phyloP scores from a whole-genome alignment of 2,888 invertebrate genomes.

The Andrena camellia region DNA sequence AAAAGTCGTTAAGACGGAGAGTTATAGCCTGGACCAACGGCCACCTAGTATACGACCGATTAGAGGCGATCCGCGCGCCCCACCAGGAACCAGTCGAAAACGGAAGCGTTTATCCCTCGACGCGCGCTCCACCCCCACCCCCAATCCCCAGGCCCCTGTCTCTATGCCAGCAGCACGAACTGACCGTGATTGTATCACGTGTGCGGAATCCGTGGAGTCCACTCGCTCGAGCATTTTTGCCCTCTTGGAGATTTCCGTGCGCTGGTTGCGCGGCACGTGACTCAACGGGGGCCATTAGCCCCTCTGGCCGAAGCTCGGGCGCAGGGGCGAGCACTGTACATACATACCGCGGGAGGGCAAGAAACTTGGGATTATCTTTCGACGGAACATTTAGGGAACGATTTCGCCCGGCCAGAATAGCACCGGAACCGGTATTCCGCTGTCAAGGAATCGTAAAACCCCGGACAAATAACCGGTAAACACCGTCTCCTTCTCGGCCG shows the following conservation, averaged over 20 bases:
- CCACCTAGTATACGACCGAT: conserved; percentile 55
- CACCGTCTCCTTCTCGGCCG: conserved; percentile 33
- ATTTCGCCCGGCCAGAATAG: conserved; percentile 44
- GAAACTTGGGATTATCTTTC: conserved; percentile 77
- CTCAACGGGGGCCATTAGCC: conserved; percentile 67
- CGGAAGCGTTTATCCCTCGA: background rate
- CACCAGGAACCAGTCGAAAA: conserved; percentile 58
- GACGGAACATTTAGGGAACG: conserved; percentile 58
- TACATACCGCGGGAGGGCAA: conserved; percentile 51
- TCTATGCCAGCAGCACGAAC: background rate
- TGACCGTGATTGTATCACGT: conserved; percentile 52
- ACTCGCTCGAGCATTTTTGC: conserved; percentile 39
- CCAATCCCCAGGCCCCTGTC: background rate
- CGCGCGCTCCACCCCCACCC: background rate
- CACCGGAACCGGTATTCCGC: conserved; percentile 59
- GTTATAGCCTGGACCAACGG: conserved; percentile 46
- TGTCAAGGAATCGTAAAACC: conserved; percentile 67
- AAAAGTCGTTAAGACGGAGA: conserved; percentile 69
- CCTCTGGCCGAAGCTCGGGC: conserved; percentile 32
- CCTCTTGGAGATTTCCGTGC: conserved; percentile 22
- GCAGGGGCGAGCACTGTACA: conserved; percentile 52
- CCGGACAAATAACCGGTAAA: conserved; percentile 65
- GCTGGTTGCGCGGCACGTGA: conserved; percentile 44
- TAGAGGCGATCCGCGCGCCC: conserved; percentile 51
- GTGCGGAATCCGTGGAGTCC: conserved; percentile 26